Percentiles rank a stretch among this genome's conserved stretches.
These are phyloP conservation scores for Benthosema pterotum DNA, from an alignment of 2,797 vertebrate species.

Conservation along the genomic window DNA sequence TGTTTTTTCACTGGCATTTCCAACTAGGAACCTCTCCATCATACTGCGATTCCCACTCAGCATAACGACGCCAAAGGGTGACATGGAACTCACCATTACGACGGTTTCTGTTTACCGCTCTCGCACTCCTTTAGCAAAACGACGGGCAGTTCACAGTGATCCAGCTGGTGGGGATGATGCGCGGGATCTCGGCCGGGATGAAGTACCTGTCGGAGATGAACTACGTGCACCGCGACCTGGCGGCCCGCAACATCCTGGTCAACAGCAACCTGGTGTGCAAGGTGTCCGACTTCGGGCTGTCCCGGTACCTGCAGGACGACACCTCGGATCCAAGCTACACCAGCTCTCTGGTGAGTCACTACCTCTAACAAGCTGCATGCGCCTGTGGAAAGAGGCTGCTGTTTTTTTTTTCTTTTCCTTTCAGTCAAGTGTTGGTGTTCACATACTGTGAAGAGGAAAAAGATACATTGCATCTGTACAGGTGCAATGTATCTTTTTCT, in stretches of 20 bases:
- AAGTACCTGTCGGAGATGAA: slow-evolving; percentile 98
- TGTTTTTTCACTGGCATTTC: slow-evolving; percentile 14
- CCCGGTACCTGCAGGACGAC: slow-evolving; percentile 96
- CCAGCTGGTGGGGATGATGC: slow-evolving; percentile 97
- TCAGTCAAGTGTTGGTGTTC: too few relatives aligned
- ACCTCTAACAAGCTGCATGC: not conserved
- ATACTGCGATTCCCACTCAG: slow-evolving; percentile 21
- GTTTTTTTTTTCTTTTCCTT: not conserved
- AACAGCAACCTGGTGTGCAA: slow-evolving; percentile 99
- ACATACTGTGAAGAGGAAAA: too few relatives aligned
- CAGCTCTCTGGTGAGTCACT: slow-evolving; percentile 91
- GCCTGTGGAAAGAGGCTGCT: not conserved
- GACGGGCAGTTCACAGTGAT: slow-evolving; percentile 98
- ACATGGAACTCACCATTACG: slow-evolving; percentile 20
- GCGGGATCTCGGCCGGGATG: slow-evolving; percentile 96
- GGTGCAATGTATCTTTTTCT: too few relatives aligned
- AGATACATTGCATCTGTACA: too few relatives aligned
- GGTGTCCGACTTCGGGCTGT: slow-evolving; percentile 97
- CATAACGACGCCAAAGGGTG: slow-evolving; percentile 14
- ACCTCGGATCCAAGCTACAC: slow-evolving; percentile 97
- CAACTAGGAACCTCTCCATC: slow-evolving; percentile 12
- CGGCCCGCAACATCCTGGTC: slow-evolving; percentile 96
- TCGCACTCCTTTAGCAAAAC: slow-evolving; percentile 86
- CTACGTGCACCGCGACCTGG: slow-evolving; percentile 96
- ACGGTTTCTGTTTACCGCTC: slow-evolving; percentile 22